Conservation (phyloP, 2,113 vertebrate species). For the Pampusana beccarii region DNA sequence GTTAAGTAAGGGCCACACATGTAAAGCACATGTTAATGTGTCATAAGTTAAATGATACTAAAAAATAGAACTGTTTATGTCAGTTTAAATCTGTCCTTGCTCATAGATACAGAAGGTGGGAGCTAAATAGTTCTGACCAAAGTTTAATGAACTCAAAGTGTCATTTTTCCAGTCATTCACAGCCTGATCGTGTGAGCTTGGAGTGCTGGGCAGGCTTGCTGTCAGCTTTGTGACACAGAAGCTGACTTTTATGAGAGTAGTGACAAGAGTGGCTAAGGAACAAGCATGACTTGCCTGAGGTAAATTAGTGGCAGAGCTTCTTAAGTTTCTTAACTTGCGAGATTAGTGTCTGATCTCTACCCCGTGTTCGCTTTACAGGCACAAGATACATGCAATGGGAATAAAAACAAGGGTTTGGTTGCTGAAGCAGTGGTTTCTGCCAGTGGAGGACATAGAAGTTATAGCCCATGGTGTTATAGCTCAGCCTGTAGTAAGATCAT, state of each 20-base stretch:
- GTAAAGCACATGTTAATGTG: not conserved
- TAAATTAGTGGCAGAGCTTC: not conserved
- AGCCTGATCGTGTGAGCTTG: not conserved
- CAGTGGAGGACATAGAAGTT: not conserved
- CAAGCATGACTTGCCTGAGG: not conserved
- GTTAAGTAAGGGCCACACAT: not conserved
- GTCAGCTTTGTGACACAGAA: not conserved
- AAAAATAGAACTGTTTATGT: not conserved
- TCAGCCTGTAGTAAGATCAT: not conserved
- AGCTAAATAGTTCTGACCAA: not conserved
- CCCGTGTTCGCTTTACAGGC: not conserved
- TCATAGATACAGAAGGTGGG: not conserved
- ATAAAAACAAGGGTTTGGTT: not conserved
- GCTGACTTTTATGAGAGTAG: not conserved
- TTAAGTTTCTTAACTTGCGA: not conserved
- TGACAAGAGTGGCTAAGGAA: not conserved
- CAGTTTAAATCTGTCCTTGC: not conserved
- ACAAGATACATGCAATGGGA: not conserved
- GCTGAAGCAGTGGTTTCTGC: not conserved
- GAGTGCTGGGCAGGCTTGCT: not conserved
- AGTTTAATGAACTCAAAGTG: not conserved
- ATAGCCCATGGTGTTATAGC: not conserved
- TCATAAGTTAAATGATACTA: not conserved
- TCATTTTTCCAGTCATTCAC: not conserved
- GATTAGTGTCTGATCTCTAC: not conserved